Evolutionary conservation across 1,140 invertebrate species (phyloP), one percentile per base, ranked within the genome.

Genomic region (Gonioctena quinquepunctata): DNA sequence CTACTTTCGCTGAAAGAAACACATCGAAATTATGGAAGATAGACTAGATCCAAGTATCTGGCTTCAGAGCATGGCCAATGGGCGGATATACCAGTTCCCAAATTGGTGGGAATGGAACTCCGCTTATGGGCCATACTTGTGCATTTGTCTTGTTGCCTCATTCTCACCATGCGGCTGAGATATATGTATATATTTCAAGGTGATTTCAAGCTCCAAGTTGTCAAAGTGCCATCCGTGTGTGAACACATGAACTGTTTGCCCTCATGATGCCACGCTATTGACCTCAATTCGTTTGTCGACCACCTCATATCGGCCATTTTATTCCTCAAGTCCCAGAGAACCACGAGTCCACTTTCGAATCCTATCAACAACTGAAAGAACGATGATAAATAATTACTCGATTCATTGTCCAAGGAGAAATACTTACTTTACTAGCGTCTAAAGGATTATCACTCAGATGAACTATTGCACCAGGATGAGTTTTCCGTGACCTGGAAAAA

Each of bases 231-330:
- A 86, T 99, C 97, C 8, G 89, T 90, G 84, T 99, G 97, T 76
- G 94, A 94, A 74, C 94, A 96, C 91, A 99, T 96, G 83, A 99
- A 97, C 85, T 97, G 95, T 86, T 98, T 97, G 67, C 97, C 98
- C 84, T 99, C 97, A 83, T 96, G 91, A 84, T 99, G 96, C 98
- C 98, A 99, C 65, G 92, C 90, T 79, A 97, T 90, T 66, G 94
- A 96, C 79, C 91, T 89, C 61, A 98, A 86, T 81, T 97, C 93
- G 16, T 87, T 78, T 3, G 90, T 89, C 84, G 95, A 89, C 85
- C 89, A 94, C 80, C 95, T 88, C 80, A 91, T 89, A 76, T 98
- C 96, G 13, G 93, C 94, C 64, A 81, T 84, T 82, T 92, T 92
- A 65, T 86, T 90, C 75, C 92, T 91, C 72, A 99, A 87, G 86